Conservation (phyloP, 2,888 invertebrate species). For the Ochlodes sylvanus region DNA sequence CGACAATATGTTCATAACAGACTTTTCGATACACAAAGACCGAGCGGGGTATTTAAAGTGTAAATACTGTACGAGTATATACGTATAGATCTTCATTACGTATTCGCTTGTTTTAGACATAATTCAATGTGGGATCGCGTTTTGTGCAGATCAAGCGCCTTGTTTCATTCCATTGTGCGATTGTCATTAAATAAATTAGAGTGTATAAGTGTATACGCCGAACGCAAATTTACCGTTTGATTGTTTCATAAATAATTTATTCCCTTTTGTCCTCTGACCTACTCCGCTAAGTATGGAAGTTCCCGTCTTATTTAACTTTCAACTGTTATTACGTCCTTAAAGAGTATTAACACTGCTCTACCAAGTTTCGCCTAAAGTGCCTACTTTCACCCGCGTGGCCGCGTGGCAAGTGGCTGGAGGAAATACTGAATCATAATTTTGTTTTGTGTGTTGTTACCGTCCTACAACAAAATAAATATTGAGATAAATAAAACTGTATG, state of each 20-base stretch:
- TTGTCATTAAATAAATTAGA: conserved; percentile 52
- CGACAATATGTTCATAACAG: no score
- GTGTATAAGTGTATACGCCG: conserved; percentile 23
- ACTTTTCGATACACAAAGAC: no score
- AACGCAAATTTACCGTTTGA: conserved; percentile 31
- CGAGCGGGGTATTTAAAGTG: no score
- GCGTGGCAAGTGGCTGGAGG: neutral
- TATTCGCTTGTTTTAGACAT: conserved; percentile 54
- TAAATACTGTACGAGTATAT: no score
- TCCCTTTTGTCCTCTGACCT: conserved; percentile 28
- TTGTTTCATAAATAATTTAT: conserved; percentile 36
- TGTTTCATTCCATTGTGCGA: conserved; percentile 57
- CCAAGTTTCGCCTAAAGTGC: neutral
- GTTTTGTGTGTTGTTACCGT: neutral
- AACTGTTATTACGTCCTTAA: conserved; percentile 32
- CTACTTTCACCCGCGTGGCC: neutral
- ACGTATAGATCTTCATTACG: conserved; percentile 46
- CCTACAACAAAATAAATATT: neutral
- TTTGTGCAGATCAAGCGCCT: conserved; percentile 59
- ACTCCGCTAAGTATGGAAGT: conserved; percentile 29
- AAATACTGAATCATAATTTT: neutral
- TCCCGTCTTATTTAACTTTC: conserved; percentile 32
- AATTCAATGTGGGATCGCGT: conserved; percentile 61
- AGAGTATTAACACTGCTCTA: conserved; percentile 21
- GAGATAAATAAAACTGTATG: neutral